Base-by-base conservation (phyloP, 1,140 invertebrate species). In the Prorops nasuta region DNA sequence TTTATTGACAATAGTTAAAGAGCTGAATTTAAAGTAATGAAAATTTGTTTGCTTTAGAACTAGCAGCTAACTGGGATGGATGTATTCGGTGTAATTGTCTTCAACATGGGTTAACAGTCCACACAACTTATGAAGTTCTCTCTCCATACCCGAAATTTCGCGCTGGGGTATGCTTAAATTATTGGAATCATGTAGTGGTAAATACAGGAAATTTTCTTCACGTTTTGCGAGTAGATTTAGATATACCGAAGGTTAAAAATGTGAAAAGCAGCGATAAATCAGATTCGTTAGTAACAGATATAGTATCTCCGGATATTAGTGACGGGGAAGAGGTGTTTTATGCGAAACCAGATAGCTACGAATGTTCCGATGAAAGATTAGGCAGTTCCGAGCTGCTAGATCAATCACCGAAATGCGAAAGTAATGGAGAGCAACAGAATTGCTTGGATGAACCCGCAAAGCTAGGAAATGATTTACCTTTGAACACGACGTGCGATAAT, bases 171-270 rank as follows among this genome's bases (percentile, higher is more conserved):
- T 82, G 82, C 58, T 69, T 88, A 37, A 85, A 85, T 60, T 79
- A 81, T 44, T 80, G 83, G 61, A 82, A 85, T 47, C 79, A 82
- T 38, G 83, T 87, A 24, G 79, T 88, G 9, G 74, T 89, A 15
- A 89, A 89, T 60, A 86, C 86, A 3, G 86, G 86, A 12, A 86
- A 87, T 63, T 86, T 87, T 54, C 72, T 89, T 17, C 83, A 88
- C 47, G 81, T 86, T 15, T 65, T 89, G 16, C 76, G 71, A 51
- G 75, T 83, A 15, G 73, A 81, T 44, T 63, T 84, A 38, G 75
- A 80, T 44, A 64, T 72, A 41, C 65, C 67, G 9, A 71, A 69
- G 41, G 42, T 53, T 3, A 65, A 62, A 19, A 61, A 41, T 43
- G 49, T 58, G 9, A 69, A 57, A 40, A 56, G 17, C 22, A 56